phyloP scores from a whole-genome alignment of 2,113 vertebrate species.

The Scomber scombrus region DNA sequence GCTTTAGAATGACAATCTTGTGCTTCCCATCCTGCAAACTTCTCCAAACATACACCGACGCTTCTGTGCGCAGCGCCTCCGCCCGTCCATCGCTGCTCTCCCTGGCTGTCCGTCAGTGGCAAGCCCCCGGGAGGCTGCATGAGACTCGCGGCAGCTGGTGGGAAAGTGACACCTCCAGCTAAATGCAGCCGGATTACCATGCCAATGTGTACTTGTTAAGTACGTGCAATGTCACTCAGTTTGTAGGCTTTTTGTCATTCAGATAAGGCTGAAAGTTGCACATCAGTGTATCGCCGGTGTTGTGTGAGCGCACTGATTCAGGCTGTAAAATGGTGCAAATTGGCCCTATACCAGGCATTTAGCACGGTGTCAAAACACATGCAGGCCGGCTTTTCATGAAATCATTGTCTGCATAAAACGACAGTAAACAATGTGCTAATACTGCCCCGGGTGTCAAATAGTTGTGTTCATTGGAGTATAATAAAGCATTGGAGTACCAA shows the following conservation, averaged over 20 bases:
- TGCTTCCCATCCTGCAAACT: background rate
- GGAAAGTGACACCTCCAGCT: constrained; percentile 82
- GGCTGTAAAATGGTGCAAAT: constrained; percentile 71
- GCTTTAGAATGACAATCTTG: no score
- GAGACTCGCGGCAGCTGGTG: constrained; percentile 59
- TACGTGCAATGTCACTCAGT: constrained; percentile 81
- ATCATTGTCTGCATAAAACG: constrained; percentile 26
- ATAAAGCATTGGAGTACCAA: background rate
- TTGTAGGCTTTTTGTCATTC: constrained; percentile 85
- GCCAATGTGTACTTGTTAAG: constrained; percentile 82
- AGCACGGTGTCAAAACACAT: constrained; percentile 55
- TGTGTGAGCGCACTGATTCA: constrained; percentile 60
- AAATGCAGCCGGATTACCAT: constrained; percentile 84
- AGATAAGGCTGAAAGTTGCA: constrained; percentile 71
- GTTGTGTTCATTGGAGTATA: background rate
- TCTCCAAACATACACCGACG: no score
- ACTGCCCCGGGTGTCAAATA: background rate
- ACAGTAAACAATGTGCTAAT: constrained; percentile 27
- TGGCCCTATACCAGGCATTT: constrained; percentile 41
- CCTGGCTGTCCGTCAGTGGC: constrained; percentile 8
- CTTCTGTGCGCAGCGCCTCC: background rate
- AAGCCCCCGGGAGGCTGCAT: constrained; percentile 27
- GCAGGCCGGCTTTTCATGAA: constrained; percentile 21
- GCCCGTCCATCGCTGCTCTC: background rate
- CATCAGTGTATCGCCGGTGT: constrained; percentile 49